Conservation (phyloP, 2,797 vertebrate species). For the Malurus leucopterus region DNA sequence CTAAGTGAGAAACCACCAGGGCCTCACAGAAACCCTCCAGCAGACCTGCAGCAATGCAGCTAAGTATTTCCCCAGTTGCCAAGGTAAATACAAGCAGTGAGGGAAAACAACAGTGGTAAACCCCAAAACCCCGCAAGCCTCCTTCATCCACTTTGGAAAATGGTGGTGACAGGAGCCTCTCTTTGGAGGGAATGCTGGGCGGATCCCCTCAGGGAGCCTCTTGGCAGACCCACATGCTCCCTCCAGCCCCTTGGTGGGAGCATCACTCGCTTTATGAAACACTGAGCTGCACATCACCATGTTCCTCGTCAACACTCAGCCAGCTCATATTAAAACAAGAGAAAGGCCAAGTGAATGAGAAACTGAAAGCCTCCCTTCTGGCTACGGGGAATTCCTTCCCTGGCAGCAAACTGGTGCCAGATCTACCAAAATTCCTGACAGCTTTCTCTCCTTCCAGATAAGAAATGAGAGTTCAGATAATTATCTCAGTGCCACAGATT, state of each 20-base stretch:
- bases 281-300: background rate
- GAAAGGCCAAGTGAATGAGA: background rate
- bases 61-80: background rate
- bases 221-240: fast-evolving
- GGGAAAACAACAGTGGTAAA: background rate
- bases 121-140: background rate
- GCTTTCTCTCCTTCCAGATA: background rate
- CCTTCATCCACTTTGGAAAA: background rate
- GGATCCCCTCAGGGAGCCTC: background rate
- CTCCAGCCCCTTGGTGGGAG: fast-evolving
- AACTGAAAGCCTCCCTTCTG: background rate
- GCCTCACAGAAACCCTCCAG: background rate
- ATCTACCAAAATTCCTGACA: background rate
- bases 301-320: background rate
- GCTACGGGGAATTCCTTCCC: background rate
- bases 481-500: background rate
- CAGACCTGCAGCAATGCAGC: background rate
- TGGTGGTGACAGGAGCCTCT: fast-evolving
- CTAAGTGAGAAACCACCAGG: background rate
- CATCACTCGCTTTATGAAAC: fast-evolving
- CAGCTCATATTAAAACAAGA: background rate
- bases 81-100: background rate
- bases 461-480: background rate
- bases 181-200: background rate
- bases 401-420: background rate